Evolutionary conservation across 2,888 invertebrate species (phyloP), one percentile per base, ranked within the genome.

Genomic region (Hirudinaria manillensis): DNA sequence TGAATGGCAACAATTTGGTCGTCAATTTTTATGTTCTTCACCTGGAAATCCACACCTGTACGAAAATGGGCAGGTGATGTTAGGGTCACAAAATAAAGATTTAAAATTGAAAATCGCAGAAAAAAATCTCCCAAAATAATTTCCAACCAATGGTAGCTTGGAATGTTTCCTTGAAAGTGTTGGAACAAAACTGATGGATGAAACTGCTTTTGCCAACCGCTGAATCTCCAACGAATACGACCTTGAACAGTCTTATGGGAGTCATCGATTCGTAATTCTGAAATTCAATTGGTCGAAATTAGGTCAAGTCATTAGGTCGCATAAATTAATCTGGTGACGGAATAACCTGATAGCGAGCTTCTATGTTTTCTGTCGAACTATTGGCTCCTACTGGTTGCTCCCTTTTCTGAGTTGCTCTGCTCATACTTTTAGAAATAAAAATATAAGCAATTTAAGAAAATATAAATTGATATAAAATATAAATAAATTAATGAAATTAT

Each of bases 141-240:
- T 34, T 38, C 74, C 16, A 78, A 83, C 96, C 97, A 78, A 97
- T 96, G 19, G 97, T 97, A 4, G 96, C 95, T 81, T 94, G 92
- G 85, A 95, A 97, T 83, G 92, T 90, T 2, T 92, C 90, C 70
- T 80, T 82, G 86, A 96, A 97, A n/a, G 90, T 89, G 76, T 93
- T 93, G 86, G 94, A 94, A 19, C 95, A 95, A 84, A 96, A 97
- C 82, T 94, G 93, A 84, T 94, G 93, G 38, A 97, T 88, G 83
- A 97, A 94, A 84, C 94, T 94, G 1, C 95, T 96, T 87, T 97
- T 97, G 32, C 97, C 97, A 72, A 97, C 96, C 56, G 95, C 95
- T 2, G 95, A 95, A 86, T 98, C 95, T 0, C 88, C 88, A 1
- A 88, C 86, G 81, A 88, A 87, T 0, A 89, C 88, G 4, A 88